These are phyloP conservation scores for Mormyrus proboscirostris DNA, from an alignment of 2,797 vertebrate species.

Conservation along the genomic window DNA sequence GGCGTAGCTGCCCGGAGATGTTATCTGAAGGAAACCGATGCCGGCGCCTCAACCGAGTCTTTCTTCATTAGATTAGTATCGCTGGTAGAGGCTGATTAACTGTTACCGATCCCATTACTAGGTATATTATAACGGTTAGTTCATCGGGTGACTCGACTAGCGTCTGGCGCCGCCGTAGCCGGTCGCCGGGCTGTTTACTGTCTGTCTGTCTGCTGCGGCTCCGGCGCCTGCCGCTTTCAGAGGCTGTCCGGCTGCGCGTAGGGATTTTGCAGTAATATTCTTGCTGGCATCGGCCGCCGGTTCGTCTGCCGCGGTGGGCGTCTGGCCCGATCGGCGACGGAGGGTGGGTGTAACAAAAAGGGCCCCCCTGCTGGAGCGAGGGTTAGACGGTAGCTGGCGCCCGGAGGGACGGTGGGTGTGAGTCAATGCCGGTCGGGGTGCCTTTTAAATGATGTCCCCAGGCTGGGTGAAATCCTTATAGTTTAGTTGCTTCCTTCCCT, in stretches of 20 bases:
- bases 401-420: background rate
- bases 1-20: slow-evolving; percentile 1
- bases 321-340: background rate
- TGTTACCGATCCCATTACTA: background rate
- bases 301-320: slow-evolving; percentile 1
- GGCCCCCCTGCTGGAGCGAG: background rate
- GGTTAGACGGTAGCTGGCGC: background rate
- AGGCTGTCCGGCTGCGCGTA: background rate
- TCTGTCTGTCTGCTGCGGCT: background rate
- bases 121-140: background rate
- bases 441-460: background rate
- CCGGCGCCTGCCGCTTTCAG: background rate
- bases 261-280: background rate
- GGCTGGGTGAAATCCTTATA: background rate
- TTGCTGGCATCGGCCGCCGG: background rate
- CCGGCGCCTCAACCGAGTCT: background rate
- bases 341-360: background rate
- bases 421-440: background rate
- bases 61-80: background rate
- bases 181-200: background rate
- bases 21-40: slow-evolving; percentile 2
- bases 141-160: background rate
- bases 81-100: background rate
- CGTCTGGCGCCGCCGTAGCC: background rate
- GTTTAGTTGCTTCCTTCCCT: background rate